Percentiles rank a stretch among this genome's conserved stretches.
phyloP scores from a whole-genome alignment of 1,140 invertebrate species.

The Cherax destructor region DNA sequence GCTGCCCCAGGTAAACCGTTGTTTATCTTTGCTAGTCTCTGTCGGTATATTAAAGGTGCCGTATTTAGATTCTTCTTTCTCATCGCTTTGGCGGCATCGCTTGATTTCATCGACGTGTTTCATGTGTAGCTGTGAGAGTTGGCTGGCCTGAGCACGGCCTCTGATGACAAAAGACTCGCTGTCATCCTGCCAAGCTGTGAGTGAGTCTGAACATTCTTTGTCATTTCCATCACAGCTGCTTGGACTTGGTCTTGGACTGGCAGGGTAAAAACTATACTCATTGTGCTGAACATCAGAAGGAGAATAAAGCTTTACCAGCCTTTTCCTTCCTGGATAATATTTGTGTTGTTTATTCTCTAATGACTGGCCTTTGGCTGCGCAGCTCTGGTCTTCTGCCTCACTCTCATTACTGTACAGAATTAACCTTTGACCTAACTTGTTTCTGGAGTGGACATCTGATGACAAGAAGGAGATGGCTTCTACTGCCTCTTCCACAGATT shows the following conservation, averaged over 20 bases:
- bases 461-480: slow-evolving; percentile 46
- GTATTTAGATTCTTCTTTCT: not conserved
- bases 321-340: not conserved
- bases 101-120: slow-evolving; percentile 25
- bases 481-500: slow-evolving; percentile 48
- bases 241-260: not conserved
- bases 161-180: not conserved
- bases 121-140: not conserved
- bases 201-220: not conserved
- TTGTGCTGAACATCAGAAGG: slow-evolving; percentile 16
- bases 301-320: slow-evolving; percentile 8
- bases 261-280: not conserved
- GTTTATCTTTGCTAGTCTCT: slow-evolving; percentile 11
- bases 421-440: not conserved
- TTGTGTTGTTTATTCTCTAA: not conserved
- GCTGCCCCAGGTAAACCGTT: slow-evolving; percentile 30
- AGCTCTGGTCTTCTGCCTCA: not conserved
- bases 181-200: not conserved
- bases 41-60: slow-evolving; percentile 1
- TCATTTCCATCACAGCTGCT: not conserved
- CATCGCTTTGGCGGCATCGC: not conserved
- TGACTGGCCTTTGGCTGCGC: not conserved
- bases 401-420: not conserved
- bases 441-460: not conserved
- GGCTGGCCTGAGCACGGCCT: slow-evolving; percentile 10